Evolutionary conservation across 1,140 invertebrate species (phyloP), one percentile per base, ranked within the genome.

Genomic region (Drosophila ironensis): DNA sequence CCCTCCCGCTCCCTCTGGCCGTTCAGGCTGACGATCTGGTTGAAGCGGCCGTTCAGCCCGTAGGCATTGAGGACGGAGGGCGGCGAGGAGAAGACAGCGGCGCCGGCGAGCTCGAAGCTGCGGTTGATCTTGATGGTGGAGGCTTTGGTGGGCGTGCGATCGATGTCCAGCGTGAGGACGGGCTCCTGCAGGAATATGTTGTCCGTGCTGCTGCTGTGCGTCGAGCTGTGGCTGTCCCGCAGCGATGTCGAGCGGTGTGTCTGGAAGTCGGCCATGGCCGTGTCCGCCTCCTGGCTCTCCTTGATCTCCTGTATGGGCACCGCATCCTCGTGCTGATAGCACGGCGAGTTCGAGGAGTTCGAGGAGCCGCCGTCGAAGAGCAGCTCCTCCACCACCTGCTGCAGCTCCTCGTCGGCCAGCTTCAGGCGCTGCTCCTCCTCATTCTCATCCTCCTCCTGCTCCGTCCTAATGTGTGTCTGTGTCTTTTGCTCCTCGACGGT

Each of bases 111-210:
- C 41, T 88, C 86, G 3, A 90, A 68, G 27, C 76, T 72, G 35
- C 87, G 88, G 46, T 90, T 90, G 11, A 90, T 90, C 42, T 88
- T 87, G 14, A 90, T 88, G 30, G 72, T 88, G 27, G 89, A 87
- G 1, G 89, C 78, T 53, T 89, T 90, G 48, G 86, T 90, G 52
- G 76, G 89, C 12, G 82, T 87, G 22, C 89, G 89, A 63, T 90
- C 89, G 3, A 90, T 81, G 44, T 90, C 86, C 11, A 90, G 53
- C 3, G 72, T 89, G 3, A 90, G 66, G 22, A 90, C 89, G 0
- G 89, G 89, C 37, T 89, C 88, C 50, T 90, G 89, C 33, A 90
- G 48, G 54, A 90, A 90, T 44, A 90, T 87, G 50, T 90, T 90
- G 24, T 89, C 88, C 8, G 87, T 87, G 73, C 73, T 77, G 59